Conservation (phyloP, 1,140 invertebrate species). For the Atta cephalotes region DNA sequence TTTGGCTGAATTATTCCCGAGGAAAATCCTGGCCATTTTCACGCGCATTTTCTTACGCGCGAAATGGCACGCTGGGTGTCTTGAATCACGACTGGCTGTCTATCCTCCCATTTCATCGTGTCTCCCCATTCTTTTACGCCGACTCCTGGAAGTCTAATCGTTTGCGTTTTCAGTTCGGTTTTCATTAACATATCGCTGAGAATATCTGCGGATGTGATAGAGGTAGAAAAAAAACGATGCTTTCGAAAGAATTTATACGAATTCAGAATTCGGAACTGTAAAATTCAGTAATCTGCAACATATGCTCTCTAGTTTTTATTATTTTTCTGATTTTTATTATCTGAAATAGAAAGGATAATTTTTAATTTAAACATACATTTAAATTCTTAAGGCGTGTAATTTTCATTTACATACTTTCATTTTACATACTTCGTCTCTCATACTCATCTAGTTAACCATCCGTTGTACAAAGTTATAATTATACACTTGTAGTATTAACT, state of each 20-base stretch:
- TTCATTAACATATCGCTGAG: conserved; percentile 33
- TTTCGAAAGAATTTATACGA: background rate
- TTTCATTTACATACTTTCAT: conserved; percentile 23
- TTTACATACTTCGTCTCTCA: background rate
- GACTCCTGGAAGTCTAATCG: background rate
- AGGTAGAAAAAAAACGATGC: background rate
- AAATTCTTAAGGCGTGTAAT: conserved; percentile 25
- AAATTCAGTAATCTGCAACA: conserved; percentile 7
- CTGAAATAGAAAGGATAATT: background rate
- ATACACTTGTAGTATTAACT: background rate
- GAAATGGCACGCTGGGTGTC: conserved; percentile 16
- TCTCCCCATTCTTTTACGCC: background rate
- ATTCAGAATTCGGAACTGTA: background rate
- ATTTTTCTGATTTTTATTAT: background rate
- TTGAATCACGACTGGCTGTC: conserved; percentile 50
- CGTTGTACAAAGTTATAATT: conserved; percentile 34
- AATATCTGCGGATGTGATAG: background rate
- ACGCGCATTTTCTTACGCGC: conserved; percentile 2
- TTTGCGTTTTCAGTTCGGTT: background rate
- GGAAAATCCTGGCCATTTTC: conserved; percentile 64
- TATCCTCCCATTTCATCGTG: background rate
- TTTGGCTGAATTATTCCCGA: conserved; percentile 63
- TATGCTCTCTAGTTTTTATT: background rate
- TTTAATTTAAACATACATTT: background rate
- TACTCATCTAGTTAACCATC: background rate